Evolutionary conservation across 2,113 vertebrate species (phyloP), one percentile per base, ranked within the genome.

Genomic region (Cyanoliseus patagonus): DNA sequence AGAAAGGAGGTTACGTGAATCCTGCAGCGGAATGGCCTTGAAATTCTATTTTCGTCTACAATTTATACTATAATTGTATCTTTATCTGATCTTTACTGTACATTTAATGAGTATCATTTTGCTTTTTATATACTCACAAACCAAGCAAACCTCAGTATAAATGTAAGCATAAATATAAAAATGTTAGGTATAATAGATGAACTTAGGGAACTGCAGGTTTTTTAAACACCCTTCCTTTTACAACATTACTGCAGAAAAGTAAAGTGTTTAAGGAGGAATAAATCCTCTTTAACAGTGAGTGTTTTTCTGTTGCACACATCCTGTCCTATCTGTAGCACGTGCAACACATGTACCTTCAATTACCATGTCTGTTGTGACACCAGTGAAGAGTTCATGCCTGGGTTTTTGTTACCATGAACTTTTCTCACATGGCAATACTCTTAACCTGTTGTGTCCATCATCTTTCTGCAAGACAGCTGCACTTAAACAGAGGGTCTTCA

Each of bases 401-500:
- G 64, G 14, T 28, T 94, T 90, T 79, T 75, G 88, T 93, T 93
- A 62, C 69, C 52, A 9, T 68, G 86, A 92, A 47, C 74, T 85
- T 86, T 44, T 72, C 80, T 90, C 59, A 10, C 30, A 18, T 33
- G 75, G 69, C 90, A 86, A 13, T 76, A 31, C 59, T 88, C 74
- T n/a, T 87, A 93, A 88, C 49, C 86, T 95, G 92, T 94, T 82
- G 7, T 1, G 52, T 94, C 96, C 97, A 94, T 98, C 95, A 95
- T 77, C 91, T 23, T 84, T 61, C 62, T 61, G 94, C 47, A 3
- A 75, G 94, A 84, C 90, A 93, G 95, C 95, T 95, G 87, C 9
- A 4, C 77, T 79, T 35, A 52, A 79, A 35, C 7, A 8, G 61
- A 77, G 94, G 59, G 39, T 46, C 51, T 84, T 20, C 63, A 69